Base-by-base conservation (phyloP, 2,797 vertebrate genomes). In the Chromobotia macracanthus region DNA sequence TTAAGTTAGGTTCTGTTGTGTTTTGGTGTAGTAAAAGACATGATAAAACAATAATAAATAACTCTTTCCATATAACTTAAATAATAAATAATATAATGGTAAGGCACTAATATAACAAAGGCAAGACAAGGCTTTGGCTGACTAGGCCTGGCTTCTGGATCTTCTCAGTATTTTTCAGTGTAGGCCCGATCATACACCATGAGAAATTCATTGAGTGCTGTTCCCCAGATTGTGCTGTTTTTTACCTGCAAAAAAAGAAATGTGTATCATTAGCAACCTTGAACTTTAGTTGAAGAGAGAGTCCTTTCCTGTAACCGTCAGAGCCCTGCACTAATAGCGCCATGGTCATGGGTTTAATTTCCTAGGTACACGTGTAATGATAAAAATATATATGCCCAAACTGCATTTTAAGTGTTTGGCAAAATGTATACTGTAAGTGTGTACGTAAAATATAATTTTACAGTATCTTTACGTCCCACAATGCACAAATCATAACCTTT, bases 41-140 rank as follows among this genome's bases (percentile, higher is more conserved):
- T 51, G 61, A 48, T 53, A 19, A 68, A 38, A 51, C 73, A 41
- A 72, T 80, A 87, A 85, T 87, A 87, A 87, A 87, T 86, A 85
- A 41, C 25, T 44, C 38, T 19, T 50, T 72, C 13, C 18, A 46
- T 15, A 79, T 85, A 84, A 83, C 69, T 86, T 77, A 84, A 44
- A 63, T n/a, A 61, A 81, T 82, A 84, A 84, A 84, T 86, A 75
- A 51, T 53, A 82, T 46, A 73, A 18, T 11, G 72, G n/a, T 60
- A 64, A 83, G n/a, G 31, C 71, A 50, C 11, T 56, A 56, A 50
- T 71, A 28, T 55, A 64, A 9, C 7, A 38, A 73, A 69, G 21
- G 56, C 46, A 58, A 75, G 64, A 70, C 8, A 15, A 9, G 46
- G 51, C 61, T 28, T 10, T 64, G 15, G 18, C 18, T 48, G 60